Conservation (phyloP, 2,113 vertebrate species). For the Microcebus tavaratra region DNA sequence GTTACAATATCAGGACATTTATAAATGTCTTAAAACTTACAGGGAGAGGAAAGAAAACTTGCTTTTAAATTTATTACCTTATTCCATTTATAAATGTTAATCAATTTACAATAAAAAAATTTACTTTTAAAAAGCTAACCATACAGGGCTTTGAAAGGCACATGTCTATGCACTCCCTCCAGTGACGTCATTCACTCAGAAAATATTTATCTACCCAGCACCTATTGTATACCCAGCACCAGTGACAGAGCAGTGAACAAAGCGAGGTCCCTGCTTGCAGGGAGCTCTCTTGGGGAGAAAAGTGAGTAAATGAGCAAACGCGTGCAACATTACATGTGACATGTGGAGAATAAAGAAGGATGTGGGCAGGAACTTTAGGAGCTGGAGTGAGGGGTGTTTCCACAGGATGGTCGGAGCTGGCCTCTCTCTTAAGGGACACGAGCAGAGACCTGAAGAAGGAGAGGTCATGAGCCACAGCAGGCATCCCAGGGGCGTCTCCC, state of each 20-base stretch:
- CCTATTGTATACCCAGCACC: not conserved
- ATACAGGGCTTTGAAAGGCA: not conserved
- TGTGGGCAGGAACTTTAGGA: not conserved
- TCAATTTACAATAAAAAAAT: not conserved
- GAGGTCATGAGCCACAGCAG: not conserved
- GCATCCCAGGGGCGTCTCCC: not conserved
- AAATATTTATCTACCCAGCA: not conserved
- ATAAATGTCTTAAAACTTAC: conserved; percentile 43
- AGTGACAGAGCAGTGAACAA: not conserved
- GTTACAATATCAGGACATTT: conserved; percentile 54
- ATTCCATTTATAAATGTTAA: not conserved
- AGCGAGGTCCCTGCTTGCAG: not conserved
- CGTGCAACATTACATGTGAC: accelerated
- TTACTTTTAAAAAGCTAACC: not conserved
- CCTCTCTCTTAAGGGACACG: not conserved
- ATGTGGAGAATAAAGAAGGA: not conserved
- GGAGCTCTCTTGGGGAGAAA: not conserved
- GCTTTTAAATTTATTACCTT: not conserved
- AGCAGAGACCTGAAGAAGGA: not conserved
- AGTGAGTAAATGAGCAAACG: not conserved
- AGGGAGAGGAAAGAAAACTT: not conserved
- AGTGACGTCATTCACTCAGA: not conserved
- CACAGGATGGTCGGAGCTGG: not conserved
- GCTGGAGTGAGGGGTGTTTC: not conserved
- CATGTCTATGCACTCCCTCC: not conserved